These are phyloP conservation scores for Pteromalus puparum DNA, from an alignment of 1,140 invertebrate species.

Conservation along the genomic window DNA sequence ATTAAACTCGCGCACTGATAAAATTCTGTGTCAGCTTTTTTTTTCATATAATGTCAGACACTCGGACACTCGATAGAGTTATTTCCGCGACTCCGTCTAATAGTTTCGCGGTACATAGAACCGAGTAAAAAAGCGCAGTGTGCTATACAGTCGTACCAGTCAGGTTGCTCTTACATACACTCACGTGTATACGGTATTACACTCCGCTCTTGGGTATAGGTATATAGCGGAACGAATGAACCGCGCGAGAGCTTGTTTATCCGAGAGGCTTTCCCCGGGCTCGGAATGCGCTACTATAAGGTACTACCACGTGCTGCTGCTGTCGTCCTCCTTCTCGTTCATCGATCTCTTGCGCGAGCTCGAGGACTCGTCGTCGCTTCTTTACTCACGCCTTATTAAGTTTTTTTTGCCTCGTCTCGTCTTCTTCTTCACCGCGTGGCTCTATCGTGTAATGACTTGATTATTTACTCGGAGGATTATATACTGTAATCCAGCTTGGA, in stretches of 20 bases:
- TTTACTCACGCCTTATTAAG: slow-evolving; percentile 53
- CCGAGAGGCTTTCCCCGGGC: slow-evolving; percentile 67
- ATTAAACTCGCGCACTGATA: not conserved
- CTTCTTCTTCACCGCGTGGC: not conserved
- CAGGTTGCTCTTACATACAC: too few species aligned
- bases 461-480: slow-evolving; percentile 14
- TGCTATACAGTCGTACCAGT: not conserved
- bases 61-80: not conserved
- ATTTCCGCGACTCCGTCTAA: slow-evolving; percentile 9
- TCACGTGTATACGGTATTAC: not conserved
- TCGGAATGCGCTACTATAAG: slow-evolving; percentile 63
- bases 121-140: not conserved
- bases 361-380: slow-evolving; percentile 36
- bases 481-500: not conserved
- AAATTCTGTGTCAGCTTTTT: not conserved
- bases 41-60: too few species aligned
- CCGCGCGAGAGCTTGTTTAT: slow-evolving; percentile 56
- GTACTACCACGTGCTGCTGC: slow-evolving; percentile 51
- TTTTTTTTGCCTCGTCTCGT: not conserved
- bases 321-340: slow-evolving; percentile 45
- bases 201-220: too few species aligned
- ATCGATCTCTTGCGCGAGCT: slow-evolving; percentile 5
- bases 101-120: not conserved
- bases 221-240: slow-evolving; percentile 40
- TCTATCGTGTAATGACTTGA: not conserved